These are phyloP conservation scores for Accipiter virgatus DNA, from an alignment of 2,113 vertebrate genomes.

Conservation along the genomic window DNA sequence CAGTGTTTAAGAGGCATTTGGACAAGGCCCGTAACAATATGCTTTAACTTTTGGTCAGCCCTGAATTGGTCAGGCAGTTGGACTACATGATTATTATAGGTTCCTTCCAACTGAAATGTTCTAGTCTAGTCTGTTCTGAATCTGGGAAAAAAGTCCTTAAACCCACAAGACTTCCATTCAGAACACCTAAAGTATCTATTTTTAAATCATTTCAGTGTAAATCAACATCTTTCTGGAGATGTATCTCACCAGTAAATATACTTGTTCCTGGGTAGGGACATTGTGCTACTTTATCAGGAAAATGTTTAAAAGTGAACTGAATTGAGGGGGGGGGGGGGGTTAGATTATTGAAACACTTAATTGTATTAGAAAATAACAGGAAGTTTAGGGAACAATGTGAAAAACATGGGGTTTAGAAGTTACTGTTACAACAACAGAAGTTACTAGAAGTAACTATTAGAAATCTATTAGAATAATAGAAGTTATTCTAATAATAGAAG, in stretches of 20 bases:
- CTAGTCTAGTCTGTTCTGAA: not conserved
- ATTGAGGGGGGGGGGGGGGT: fast-evolving
- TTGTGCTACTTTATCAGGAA: not conserved
- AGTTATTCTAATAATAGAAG: not conserved
- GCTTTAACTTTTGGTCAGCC: not conserved
- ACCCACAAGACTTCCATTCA: not conserved
- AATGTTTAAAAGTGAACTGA: not conserved
- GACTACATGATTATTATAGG: not conserved
- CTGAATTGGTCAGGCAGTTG: not conserved
- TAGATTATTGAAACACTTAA: not conserved
- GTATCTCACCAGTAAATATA: not conserved
- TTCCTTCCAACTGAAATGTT: not conserved
- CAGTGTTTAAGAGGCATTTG: not conserved
- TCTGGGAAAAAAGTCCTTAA: not conserved
- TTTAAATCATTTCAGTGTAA: not conserved
- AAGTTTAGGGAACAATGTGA: not conserved
- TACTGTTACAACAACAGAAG: not conserved
- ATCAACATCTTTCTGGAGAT: not conserved
- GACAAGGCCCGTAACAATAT: not conserved
- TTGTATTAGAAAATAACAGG: not conserved
- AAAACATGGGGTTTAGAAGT: not conserved
- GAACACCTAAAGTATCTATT: not conserved
- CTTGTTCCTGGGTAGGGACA: not conserved
- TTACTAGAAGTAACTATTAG: not conserved
- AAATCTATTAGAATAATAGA: not conserved